These are phyloP conservation scores for Vidua macroura DNA, from an alignment of 2,113 vertebrate species.

Conservation along the genomic window DNA sequence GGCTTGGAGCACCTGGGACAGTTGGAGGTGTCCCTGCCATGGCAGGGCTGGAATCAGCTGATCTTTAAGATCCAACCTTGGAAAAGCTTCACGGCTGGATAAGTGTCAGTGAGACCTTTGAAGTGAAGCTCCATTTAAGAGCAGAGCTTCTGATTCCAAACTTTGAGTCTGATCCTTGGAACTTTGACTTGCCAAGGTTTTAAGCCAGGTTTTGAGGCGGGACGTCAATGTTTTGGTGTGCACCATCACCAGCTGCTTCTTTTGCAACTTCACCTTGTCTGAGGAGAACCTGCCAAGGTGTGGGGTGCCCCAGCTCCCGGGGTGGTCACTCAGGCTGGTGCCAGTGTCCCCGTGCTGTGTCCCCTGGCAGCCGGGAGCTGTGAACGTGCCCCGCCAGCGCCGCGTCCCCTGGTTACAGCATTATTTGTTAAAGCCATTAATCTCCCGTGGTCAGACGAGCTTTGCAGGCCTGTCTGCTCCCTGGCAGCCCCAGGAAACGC, in stretches of 20 bases:
- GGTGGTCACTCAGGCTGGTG: not conserved
- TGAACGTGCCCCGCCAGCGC: constrained; percentile 74
- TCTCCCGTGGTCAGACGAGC: constrained; percentile 75
- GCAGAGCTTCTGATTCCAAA: not conserved
- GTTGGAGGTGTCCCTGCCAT: not conserved
- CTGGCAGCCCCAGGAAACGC: constrained; percentile 37
- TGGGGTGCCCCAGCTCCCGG: not conserved
- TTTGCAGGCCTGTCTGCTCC: constrained; percentile 59
- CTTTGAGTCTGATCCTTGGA: not conserved
- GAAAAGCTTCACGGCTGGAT: not conserved
- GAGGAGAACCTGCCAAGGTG: not conserved
- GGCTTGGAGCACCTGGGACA: not conserved
- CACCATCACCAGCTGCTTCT: not conserved
- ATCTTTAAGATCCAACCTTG: not conserved
- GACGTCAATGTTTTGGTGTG: not conserved
- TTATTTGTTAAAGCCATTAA: constrained; percentile 79
- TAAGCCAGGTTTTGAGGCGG: not conserved
- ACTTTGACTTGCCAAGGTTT: not conserved
- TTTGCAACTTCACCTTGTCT: rapidly evolving
- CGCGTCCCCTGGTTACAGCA: constrained; percentile 77
- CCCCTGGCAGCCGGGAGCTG: constrained; percentile 73
- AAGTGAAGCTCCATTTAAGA: not conserved
- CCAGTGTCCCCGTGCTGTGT: constrained; percentile 37
- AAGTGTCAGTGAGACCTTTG: not conserved
- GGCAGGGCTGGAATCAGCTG: not conserved